Evolutionary conservation across 1,140 invertebrate genomes (phyloP), one percentile per base, ranked within the genome.

Genomic region (Aphelinus atriplicis): DNA sequence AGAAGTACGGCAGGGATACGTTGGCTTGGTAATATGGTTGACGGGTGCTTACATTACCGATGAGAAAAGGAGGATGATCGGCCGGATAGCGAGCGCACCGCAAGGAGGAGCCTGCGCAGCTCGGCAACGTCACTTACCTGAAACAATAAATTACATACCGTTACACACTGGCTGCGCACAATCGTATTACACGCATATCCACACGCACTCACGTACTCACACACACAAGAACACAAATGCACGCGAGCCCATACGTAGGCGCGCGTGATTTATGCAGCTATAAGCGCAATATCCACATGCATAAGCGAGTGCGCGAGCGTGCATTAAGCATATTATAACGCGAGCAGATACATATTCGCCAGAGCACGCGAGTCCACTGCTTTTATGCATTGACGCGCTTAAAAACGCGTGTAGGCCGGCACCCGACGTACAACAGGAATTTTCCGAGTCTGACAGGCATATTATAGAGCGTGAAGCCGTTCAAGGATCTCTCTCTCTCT

Each of bases 81-180:
- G 80, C 79, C 82, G 78, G 76, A 78, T 26, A 0, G 26, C 26
- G 26, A 26, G 71, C n/a, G 58, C 51, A 7, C 70, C 3, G 6
- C 7, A 5, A 62, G 55, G 48, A 67, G 78, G 77, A 80, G 77
- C 83, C 81, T 79, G 79, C 80, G 84, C 84, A 83, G 84, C 48
- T 26, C 55, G 81, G 80, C 81, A 81, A 82, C 81, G 85, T 87
- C 86, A 87, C 87, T 88, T 88, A 88, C 87, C 86, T 88, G 86
- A 87, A 88, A 88, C 86, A 88, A 88, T 88, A 88, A 88, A 88
- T 88, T 84, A 85, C 82, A 84, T 80, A 83, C 81, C 81, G 83
- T 88, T 88, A 87, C 81, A 81, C 78, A 57, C 7, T 66, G 66
- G 51, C 9, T 9, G 57, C 57, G 57, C 57, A 26, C 7, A n/a